Base-by-base conservation (phyloP, 53 echinoderm and acorn worm genomes). In the Luidia sarsii region DNA sequence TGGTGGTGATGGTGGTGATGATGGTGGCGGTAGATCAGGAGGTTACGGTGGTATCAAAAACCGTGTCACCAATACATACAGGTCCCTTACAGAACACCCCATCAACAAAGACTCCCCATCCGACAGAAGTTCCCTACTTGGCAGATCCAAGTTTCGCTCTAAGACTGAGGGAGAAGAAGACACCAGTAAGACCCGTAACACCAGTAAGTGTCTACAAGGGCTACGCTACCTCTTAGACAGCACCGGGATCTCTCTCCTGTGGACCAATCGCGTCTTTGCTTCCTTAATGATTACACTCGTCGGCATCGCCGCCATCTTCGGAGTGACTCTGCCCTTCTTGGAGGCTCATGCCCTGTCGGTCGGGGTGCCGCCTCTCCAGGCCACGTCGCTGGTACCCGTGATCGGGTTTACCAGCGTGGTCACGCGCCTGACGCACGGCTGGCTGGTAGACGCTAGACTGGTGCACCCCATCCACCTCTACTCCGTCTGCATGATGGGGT, bases 351-450 rank as follows among this genome's bases (percentile, higher is more conserved):
- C 90, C 7, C 57, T 50, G 25, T 57, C 33, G 39, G 71, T 29
- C 1, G 94, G 87, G 29, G 80, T 85, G 22, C 43, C 80, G 0
- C 65, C 57, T 11, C 27, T 84, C 0, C 73, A 84, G 13, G 94
- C 94, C 2, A 77, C 87, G 10, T 75, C 81, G 39, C 64, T 94
- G n/a, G 80, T 94, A 27, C 85, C 90, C 14, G 57, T 94, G 3
- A 80, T 87, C 2, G 94, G 94, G 20, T n/a, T 83, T 0, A 49
- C 74, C 3, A 90, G 74, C 79, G 67, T 90, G 24, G 39, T 90
- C 22, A 86, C 80, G 19, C 62, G 94, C 3, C 65, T 73, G 29
- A 75, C 84, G 0, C 90, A 94, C 32, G 94, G 94, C 20, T 43
- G 57, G 1, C 75, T 90, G 1, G 49, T 94, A 29, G 89, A 94